These are phyloP conservation scores for Dynastes maya DNA, from an alignment of 2,888 invertebrate species.

Conservation along the genomic window DNA sequence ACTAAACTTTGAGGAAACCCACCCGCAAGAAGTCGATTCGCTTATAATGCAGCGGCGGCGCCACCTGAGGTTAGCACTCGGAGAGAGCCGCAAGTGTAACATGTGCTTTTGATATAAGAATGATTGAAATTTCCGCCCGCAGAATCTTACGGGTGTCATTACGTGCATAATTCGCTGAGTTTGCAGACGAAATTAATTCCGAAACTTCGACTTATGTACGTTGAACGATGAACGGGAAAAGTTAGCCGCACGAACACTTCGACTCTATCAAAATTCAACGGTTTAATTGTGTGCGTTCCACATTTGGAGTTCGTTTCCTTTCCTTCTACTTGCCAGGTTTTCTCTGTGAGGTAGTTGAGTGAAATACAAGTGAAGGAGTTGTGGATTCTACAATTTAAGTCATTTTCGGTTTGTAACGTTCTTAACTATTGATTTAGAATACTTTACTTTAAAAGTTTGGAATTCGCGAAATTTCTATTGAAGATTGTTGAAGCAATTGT, in stretches of 20 bases:
- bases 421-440: no score
- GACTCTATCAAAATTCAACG: slow-evolving; percentile 13
- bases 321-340: background rate
- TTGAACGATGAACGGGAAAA: background rate
- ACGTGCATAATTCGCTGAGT: slow-evolving; percentile 47
- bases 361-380: no score
- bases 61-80: slow-evolving; percentile 32
- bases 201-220: slow-evolving; percentile 15
- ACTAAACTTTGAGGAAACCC: background rate
- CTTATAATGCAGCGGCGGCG: slow-evolving; percentile 21
- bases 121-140: slow-evolving; percentile 45
- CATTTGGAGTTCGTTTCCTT: background rate
- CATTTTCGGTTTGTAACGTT: no score
- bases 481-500: no score
- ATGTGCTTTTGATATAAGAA: slow-evolving; percentile 50
- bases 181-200: slow-evolving; percentile 34
- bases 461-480: no score
- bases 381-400: no score
- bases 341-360: background rate
- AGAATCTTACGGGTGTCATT: slow-evolving; percentile 47
- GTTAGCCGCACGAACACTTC: background rate
- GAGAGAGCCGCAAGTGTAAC: slow-evolving; percentile 24
- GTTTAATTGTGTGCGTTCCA: slow-evolving; percentile 31
- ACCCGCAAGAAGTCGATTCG: slow-evolving; percentile 22
- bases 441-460: no score